Evolutionary conservation across 2,797 vertebrate genomes (phyloP).

Genomic region (Chromis chromis): DNA sequence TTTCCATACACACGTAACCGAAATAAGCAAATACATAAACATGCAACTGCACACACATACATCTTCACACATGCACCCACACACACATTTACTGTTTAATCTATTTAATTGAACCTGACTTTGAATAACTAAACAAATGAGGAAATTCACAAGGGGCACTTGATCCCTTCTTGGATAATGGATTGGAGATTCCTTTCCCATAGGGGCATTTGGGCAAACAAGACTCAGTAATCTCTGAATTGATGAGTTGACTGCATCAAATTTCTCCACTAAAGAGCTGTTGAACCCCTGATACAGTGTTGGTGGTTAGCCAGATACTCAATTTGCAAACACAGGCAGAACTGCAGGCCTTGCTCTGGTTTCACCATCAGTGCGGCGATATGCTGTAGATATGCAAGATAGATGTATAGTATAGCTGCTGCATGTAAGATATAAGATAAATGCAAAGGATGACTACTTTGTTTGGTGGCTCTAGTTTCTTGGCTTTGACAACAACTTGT

Average conservation of each 20-base stretch:
- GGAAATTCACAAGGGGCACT: slow-evolving; percentile 84
- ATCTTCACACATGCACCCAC: slow-evolving; percentile 21
- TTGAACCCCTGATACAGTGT: slow-evolving; percentile 82
- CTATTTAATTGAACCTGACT: slow-evolving; percentile 85
- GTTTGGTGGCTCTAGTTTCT: slow-evolving; percentile 14
- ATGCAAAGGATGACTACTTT: slow-evolving; percentile 14
- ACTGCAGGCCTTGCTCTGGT: slow-evolving; percentile 47
- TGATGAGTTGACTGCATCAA: slow-evolving; percentile 84
- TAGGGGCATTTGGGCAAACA: slow-evolving; percentile 84
- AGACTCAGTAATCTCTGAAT: slow-evolving; percentile 84
- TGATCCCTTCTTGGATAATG: slow-evolving; percentile 83
- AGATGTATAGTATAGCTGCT: slow-evolving; percentile 24
- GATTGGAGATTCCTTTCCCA: slow-evolving; percentile 86
- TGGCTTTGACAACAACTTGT: neutral
- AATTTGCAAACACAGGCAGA: slow-evolving; percentile 76
- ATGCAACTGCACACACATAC: slow-evolving; percentile 6
- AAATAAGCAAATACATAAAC: slow-evolving; percentile 45
- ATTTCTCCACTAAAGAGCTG: slow-evolving; percentile 82
- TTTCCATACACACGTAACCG: too few species aligned
- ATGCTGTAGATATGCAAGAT: slow-evolving; percentile 49
- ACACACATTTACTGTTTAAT: slow-evolving; percentile 75
- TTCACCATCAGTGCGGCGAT: slow-evolving; percentile 55
- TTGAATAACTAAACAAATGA: slow-evolving; percentile 87
- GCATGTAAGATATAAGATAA: slow-evolving; percentile 34
- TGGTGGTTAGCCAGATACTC: slow-evolving; percentile 80